Evolutionary conservation across 2,797 vertebrate species (phyloP).

Genomic region (Poeciliopsis paucimaculata): DNA sequence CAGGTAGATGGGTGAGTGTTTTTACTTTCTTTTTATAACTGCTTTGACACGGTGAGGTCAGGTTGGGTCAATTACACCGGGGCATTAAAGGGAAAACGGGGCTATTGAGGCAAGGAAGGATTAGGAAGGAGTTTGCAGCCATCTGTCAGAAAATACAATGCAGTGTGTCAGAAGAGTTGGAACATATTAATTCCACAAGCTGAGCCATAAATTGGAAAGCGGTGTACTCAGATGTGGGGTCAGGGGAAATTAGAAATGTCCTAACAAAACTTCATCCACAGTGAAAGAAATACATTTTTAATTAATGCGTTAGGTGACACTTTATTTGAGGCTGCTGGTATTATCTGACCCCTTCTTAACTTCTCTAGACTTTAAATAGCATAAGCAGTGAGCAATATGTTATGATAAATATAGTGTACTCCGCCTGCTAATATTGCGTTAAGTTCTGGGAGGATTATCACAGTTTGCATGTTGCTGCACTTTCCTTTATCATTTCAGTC

Average conservation of each 20-base stretch:
- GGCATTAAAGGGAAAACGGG: constrained; percentile 25
- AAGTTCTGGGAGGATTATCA: constrained; percentile 5
- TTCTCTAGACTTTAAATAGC: constrained; percentile 3
- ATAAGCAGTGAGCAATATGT: background rate
- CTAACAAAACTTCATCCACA: background rate
- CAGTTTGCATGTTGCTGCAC: background rate
- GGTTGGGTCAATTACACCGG: constrained; percentile 36
- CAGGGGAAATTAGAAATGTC: constrained; percentile 28
- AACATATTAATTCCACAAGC: constrained; percentile 34
- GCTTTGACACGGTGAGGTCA: constrained; percentile 30
- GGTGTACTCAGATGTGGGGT: constrained; percentile 18
- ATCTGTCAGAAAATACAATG: constrained; percentile 55
- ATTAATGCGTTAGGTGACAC: background rate
- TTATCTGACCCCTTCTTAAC: constrained; percentile 2
- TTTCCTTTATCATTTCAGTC: constrained; percentile 8
- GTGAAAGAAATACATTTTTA: background rate
- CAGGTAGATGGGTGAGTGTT: constrained; percentile 13
- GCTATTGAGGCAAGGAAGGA: constrained; percentile 24
- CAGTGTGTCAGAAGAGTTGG: constrained; percentile 36
- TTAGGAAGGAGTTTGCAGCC: constrained; percentile 46
- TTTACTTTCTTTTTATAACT: constrained; percentile 9
- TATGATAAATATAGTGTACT: constrained; percentile 4
- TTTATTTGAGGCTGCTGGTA: background rate
- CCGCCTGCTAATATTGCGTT: constrained; percentile 4
- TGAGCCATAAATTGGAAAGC: constrained; percentile 32